phyloP scores from a whole-genome alignment of 2,888 invertebrate genomes.

The Lysandra coridon region DNA sequence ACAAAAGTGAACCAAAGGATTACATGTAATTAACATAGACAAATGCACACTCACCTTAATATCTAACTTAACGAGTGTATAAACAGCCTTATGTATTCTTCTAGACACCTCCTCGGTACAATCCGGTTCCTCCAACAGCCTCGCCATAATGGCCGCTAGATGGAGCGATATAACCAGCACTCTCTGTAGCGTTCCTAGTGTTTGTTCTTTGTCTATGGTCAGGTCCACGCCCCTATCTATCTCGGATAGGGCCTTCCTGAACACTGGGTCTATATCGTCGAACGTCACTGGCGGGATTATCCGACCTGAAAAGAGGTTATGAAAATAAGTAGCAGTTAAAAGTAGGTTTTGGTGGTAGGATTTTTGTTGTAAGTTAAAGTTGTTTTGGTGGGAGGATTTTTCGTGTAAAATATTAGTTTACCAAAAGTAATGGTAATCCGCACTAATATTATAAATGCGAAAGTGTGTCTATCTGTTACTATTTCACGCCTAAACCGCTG shows the following conservation, averaged over 20 bases:
- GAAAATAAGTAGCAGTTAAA: constrained; percentile 49
- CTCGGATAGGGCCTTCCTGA: constrained; percentile 89
- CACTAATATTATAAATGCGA: too few relatives aligned
- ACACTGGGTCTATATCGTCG: constrained; percentile 90
- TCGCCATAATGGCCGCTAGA: constrained; percentile 87
- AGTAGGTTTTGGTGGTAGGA: too few relatives aligned
- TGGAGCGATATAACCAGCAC: constrained; percentile 93
- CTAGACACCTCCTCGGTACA: constrained; percentile 73
- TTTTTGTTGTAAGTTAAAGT: too few relatives aligned
- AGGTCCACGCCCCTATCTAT: constrained; percentile 84
- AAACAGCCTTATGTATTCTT: constrained; percentile 86
- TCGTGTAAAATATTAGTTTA: too few relatives aligned
- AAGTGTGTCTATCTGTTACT: too few relatives aligned
- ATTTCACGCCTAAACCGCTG: too few relatives aligned
- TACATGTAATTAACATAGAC: neutral
- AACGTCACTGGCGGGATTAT: constrained; percentile 90
- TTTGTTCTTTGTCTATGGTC: constrained; percentile 85
- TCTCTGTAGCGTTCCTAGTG: constrained; percentile 86
- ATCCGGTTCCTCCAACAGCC: constrained; percentile 81
- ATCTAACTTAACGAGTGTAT: constrained; percentile 87
- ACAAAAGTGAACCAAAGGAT: neutral
- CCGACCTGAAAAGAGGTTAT: constrained; percentile 67
- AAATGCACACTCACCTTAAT: constrained; percentile 73
- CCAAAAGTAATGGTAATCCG: too few relatives aligned
- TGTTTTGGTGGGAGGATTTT: too few relatives aligned